Evolutionary conservation across 1,140 invertebrate species (phyloP).

Genomic region (Lepeophtheirus salmonis): DNA sequence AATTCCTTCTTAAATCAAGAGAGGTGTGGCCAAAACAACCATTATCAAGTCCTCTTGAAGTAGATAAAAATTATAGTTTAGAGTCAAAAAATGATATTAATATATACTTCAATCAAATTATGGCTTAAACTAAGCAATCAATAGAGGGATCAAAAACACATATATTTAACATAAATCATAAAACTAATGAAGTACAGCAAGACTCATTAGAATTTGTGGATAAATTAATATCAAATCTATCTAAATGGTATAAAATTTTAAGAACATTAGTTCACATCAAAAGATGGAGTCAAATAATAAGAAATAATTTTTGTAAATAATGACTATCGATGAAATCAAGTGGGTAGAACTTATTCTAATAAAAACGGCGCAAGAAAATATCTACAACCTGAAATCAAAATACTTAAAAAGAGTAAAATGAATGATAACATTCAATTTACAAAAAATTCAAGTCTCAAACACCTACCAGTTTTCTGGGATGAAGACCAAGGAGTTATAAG

Average conservation of each 20-base stretch:
- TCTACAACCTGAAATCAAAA: neutral
- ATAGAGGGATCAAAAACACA: neutral
- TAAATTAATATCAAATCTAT: neutral
- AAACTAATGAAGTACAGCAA: neutral
- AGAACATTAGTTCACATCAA: neutral
- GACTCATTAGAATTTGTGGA: neutral
- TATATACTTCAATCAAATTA: constrained; percentile 3
- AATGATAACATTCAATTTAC: neutral
- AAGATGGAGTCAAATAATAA: neutral
- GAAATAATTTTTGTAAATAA: neutral
- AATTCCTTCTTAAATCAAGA: neutral
- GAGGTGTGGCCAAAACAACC: neutral
- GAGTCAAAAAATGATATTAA: neutral
- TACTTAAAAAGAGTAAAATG: neutral
- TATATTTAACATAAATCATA: neutral
- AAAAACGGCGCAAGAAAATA: neutral
- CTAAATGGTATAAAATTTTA: neutral
- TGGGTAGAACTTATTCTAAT: neutral
- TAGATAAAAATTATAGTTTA: neutral
- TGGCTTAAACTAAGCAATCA: neutral
- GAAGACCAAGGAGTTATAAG: neutral
- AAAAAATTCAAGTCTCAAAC: neutral
- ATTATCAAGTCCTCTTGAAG: neutral
- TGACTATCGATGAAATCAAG: neutral
- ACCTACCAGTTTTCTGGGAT: neutral